Evolutionary conservation across 2,113 vertebrate species (phyloP).

Genomic region (Rhadina sibilatrix): DNA sequence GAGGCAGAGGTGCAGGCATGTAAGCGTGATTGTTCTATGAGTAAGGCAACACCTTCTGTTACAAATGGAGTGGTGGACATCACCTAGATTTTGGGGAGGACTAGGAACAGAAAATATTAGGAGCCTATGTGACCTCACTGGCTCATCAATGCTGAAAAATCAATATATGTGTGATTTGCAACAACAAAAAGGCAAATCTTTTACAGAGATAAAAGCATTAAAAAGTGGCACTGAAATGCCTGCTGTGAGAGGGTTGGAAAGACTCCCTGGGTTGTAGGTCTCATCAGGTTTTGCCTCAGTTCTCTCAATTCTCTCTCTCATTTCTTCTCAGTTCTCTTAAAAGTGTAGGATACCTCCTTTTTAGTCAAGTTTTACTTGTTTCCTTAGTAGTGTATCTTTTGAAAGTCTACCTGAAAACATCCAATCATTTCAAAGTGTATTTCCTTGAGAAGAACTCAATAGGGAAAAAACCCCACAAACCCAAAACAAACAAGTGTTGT

Average conservation of each 20-base stretch:
- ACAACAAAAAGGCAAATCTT: neutral
- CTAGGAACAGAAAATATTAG: neutral
- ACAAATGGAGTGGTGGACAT: neutral
- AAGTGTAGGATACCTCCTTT: neutral
- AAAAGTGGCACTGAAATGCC: neutral
- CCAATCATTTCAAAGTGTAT: slow-evolving; percentile 10
- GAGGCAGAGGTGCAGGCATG: neutral
- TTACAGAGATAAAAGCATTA: neutral
- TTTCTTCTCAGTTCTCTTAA: neutral
- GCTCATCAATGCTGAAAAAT: neutral
- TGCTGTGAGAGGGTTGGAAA: neutral
- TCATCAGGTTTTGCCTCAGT: neutral
- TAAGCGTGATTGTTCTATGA: rapidly evolving
- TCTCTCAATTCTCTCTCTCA: neutral
- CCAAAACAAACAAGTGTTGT: slow-evolving; percentile 27
- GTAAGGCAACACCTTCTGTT: neutral
- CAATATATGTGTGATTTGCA: neutral
- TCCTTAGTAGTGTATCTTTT: neutral
- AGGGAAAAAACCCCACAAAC: neutral
- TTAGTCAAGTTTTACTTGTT: neutral
- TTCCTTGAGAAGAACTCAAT: slow-evolving; percentile 48
- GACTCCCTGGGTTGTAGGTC: neutral
- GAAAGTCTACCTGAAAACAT: neutral
- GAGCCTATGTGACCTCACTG: neutral
- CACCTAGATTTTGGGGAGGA: neutral